Evolutionary conservation across 23 tunicate species (phyloP), one percentile per base, ranked within the genome.

Genomic region (Oikopleura vanhoeffeni): DNA sequence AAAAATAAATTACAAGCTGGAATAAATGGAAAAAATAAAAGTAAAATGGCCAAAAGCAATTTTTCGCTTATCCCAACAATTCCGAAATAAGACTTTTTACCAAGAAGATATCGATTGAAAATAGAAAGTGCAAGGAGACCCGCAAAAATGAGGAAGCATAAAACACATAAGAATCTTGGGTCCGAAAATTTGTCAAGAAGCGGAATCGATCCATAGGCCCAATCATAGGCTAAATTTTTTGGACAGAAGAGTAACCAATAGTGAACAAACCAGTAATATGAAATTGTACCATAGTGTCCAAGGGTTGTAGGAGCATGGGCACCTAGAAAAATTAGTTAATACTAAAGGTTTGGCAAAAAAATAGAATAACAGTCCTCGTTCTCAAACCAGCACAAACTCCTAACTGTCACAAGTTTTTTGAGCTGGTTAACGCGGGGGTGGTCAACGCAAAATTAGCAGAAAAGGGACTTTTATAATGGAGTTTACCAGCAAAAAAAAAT

Each of bases 1-100:
- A 95, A 85, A 33, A 95, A 87, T 0, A 95, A 42, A 86, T 95
- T 95, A 8, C 91, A 88, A 24, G 99, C 91, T 41, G 99, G 99
- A 13, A 95, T 84, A 85, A 95, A 95, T n/a, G 96, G 82, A 67
- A 89, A 86, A 27, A 86, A 76, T 38, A 87, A 57, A 28, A 95
- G 41, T 34, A 71, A 24, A 32, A 38, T 32, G 39, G 88, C 85
- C 0, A 95, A 40, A 57, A 84, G 38, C 34, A 32, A 18, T 32
- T 30, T 33, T 24, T 30, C 34, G 32, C 32, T 71, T 2, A 71
- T 18, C 2, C 79, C 79, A 32, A 24, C 27, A 30, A 71, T 71
- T 49, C 64, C 64, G 18, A 24, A 13, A 49, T 24, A 24, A 13
- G 13, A 24, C 64, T 49, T 49, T 49, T 49, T 24, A 38, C 35